A percentile compares a stretch with the other conserved stretches of the same genome.
Conservation (phyloP, 2,113 vertebrate genomes). For the Sminthopsis crassicaudata region DNA sequence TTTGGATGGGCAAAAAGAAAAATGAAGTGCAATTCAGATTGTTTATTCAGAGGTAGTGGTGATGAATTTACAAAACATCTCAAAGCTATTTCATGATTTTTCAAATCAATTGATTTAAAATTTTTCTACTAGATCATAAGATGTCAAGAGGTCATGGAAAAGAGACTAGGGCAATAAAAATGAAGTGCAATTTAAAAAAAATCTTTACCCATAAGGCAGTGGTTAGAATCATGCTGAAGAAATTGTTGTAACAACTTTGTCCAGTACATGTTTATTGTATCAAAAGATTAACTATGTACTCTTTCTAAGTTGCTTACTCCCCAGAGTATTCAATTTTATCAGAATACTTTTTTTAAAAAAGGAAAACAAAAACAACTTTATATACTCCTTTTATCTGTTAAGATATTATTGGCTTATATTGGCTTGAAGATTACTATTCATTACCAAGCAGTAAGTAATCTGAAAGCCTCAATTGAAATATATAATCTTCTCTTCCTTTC, state of each 20-base stretch:
- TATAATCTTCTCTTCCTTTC: neutral
- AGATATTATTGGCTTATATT: conserved; percentile 33
- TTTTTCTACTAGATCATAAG: neutral
- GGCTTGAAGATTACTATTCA: conserved; percentile 62
- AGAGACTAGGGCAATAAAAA: neutral
- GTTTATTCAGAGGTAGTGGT: neutral
- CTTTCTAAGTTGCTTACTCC: conserved; percentile 75
- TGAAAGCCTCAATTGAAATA: conserved; percentile 43
- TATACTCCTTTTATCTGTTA: conserved; percentile 71
- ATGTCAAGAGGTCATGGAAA: neutral
- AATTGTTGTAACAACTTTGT: neutral
- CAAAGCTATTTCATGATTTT: neutral
- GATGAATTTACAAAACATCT: neutral
- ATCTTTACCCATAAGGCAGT: neutral
- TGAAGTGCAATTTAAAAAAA: neutral
- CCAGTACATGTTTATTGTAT: neutral
- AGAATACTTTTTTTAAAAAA: conserved; percentile 64
- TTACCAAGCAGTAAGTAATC: conserved; percentile 43
- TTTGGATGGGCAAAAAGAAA: neutral
- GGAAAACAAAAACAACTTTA: neutral
- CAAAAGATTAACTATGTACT: conserved; percentile 72
- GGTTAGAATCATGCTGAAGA: neutral
- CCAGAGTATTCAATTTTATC: conserved; percentile 66
- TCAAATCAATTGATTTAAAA: neutral
- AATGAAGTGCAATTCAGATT: neutral